These are phyloP conservation scores for Andrena bicolor DNA, from an alignment of 2,888 invertebrate genomes.

Conservation along the genomic window DNA sequence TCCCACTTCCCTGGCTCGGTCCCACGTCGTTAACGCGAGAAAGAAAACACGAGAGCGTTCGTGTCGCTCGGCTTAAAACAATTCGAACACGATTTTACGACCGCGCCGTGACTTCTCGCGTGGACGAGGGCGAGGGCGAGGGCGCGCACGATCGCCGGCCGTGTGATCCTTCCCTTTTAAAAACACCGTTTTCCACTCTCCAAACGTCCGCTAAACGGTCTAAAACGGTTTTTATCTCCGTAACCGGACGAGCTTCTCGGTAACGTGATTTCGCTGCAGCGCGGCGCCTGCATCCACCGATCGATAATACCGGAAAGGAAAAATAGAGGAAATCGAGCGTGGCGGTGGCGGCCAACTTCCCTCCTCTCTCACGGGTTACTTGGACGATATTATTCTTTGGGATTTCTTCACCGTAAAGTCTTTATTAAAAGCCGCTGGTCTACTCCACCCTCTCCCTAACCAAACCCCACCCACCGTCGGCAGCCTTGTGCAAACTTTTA, in stretches of 20 bases:
- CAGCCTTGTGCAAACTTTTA: slow-evolving; percentile 64
- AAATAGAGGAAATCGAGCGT: slow-evolving; percentile 59
- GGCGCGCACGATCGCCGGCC: slow-evolving; percentile 40
- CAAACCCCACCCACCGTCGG: slow-evolving; percentile 30
- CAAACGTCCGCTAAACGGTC: slow-evolving; percentile 60
- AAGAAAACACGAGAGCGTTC: slow-evolving; percentile 39
- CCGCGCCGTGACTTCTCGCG: slow-evolving; percentile 57
- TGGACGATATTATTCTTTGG: slow-evolving; percentile 70
- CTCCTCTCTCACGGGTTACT: slow-evolving; percentile 49
- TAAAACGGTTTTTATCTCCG: slow-evolving; percentile 47
- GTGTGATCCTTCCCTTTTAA: slow-evolving; percentile 36
- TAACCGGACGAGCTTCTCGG: slow-evolving; percentile 37
- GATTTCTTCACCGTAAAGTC: slow-evolving; percentile 69
- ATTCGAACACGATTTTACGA: slow-evolving; percentile 68
- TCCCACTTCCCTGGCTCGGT: not conserved
- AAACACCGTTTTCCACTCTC: slow-evolving; percentile 61
- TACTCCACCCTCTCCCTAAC: too few species aligned
- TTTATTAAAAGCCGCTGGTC: slow-evolving; percentile 67
- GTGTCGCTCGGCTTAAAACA: slow-evolving; percentile 62
- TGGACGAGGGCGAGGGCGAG: slow-evolving; percentile 1
- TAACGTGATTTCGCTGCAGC: slow-evolving; percentile 60
- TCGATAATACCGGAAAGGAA: slow-evolving; percentile 64
- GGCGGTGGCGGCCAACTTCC: slow-evolving; percentile 32
- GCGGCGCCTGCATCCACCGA: slow-evolving; percentile 27
- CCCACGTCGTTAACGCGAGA: slow-evolving; percentile 2